These are phyloP conservation scores for Megalops atlanticus DNA, from an alignment of 2,113 vertebrate species.

Conservation along the genomic window DNA sequence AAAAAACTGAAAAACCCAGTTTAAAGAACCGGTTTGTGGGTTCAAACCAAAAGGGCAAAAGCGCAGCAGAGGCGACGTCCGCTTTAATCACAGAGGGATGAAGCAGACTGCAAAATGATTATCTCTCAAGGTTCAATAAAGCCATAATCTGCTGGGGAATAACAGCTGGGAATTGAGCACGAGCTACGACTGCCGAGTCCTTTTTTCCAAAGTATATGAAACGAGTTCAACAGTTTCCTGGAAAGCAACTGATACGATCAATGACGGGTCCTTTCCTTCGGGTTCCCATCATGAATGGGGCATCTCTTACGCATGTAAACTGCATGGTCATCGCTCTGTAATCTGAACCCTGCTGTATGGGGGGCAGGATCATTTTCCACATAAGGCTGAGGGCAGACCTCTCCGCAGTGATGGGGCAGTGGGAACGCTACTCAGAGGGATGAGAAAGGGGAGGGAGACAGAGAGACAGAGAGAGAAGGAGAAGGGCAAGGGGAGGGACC, in stretches of 20 bases:
- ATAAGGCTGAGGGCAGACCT: slow-evolving; percentile 26
- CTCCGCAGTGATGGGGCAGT: slow-evolving; percentile 41
- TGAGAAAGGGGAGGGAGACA: not conserved
- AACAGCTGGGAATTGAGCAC: not conserved
- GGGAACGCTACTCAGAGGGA: not conserved
- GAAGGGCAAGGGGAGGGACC: not conserved
- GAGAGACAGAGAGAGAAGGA: not conserved
- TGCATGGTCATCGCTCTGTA: not conserved
- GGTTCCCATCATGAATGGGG: not conserved
- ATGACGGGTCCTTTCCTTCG: not conserved
- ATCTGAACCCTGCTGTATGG: slow-evolving; percentile 8
- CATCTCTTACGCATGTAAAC: not conserved
- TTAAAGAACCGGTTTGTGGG: not conserved
- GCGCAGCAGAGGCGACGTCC: not conserved
- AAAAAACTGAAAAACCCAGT: not conserved
- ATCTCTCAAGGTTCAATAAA: not conserved
- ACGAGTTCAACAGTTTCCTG: not conserved
- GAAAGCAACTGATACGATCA: not conserved
- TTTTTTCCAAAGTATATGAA: not conserved
- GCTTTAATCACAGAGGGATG: not conserved
- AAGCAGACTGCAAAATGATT: not conserved
- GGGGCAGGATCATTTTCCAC: slow-evolving; percentile 25
- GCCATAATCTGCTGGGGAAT: not conserved
- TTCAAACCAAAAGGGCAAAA: not conserved
- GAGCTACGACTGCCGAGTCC: not conserved